Conservation (phyloP, 64 coral and sea anemone species). For the Porites australiensis region DNA sequence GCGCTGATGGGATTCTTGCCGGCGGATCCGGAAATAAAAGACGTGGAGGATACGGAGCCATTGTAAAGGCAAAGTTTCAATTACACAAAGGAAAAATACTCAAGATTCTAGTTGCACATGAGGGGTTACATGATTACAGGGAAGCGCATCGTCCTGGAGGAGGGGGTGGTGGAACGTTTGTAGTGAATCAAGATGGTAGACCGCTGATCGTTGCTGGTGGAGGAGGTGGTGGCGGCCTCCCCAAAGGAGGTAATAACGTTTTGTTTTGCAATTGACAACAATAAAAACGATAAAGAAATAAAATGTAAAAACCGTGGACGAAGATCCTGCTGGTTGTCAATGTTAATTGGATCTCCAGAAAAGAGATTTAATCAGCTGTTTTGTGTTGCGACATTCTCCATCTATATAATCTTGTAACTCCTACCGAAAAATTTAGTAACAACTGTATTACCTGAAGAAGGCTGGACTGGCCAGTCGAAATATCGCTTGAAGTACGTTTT, state of each 20-base stretch:
- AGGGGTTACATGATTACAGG: slow-evolving; percentile 77
- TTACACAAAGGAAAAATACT: slow-evolving; percentile 78
- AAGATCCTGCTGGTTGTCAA: too few species aligned
- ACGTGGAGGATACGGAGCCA: slow-evolving; percentile 81
- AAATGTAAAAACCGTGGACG: too few species aligned
- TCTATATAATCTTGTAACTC: too few species aligned
- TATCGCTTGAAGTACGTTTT: too few species aligned
- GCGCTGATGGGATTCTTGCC: slow-evolving; percentile 81
- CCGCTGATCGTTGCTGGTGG: slow-evolving; percentile 83
- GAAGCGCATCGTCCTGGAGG: slow-evolving; percentile 85
- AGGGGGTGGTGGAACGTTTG: slow-evolving; percentile 96
- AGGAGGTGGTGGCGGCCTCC: slow-evolving; percentile 70
- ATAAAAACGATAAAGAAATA: too few species aligned
- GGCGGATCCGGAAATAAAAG: slow-evolving; percentile 66
- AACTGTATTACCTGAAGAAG: too few species aligned
- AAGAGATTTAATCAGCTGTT: too few species aligned
- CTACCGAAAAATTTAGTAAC: too few species aligned
- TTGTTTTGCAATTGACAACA: not conserved
- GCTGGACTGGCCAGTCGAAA: too few species aligned
- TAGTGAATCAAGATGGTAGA: slow-evolving; percentile 77
- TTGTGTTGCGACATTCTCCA: too few species aligned
- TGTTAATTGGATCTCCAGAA: too few species aligned
- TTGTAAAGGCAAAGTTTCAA: slow-evolving; percentile 79
- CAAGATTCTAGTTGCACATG: slow-evolving; percentile 91
- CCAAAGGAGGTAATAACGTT: not conserved